These are phyloP conservation scores for Oryzias sinensis DNA, from an alignment of 2,797 vertebrate genomes.

Conservation along the genomic window DNA sequence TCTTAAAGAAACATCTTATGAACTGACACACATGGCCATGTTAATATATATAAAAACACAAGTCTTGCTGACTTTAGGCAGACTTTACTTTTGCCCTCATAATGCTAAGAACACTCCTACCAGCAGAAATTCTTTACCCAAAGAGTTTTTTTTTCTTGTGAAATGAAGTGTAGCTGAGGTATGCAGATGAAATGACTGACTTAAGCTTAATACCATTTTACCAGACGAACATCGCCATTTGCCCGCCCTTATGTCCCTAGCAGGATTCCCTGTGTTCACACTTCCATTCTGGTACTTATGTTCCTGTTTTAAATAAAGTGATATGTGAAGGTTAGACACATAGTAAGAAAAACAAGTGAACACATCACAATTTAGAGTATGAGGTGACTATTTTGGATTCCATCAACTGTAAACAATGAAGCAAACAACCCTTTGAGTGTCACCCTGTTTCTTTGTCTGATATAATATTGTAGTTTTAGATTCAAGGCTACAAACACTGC, in stretches of 20 bases:
- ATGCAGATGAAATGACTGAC: conserved; percentile 43
- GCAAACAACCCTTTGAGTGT: too few relatives aligned
- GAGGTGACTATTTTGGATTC: conserved; percentile 32
- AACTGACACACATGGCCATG: conserved; percentile 51
- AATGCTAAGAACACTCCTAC: conserved; percentile 37
- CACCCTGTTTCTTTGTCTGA: not conserved
- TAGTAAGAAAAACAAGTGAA: conserved; percentile 37
- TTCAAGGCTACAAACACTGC: too few relatives aligned
- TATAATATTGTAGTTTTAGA: not conserved
- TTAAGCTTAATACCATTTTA: conserved; percentile 47
- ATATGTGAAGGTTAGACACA: conserved; percentile 38
- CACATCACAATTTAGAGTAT: conserved; percentile 34
- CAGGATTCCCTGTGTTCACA: conserved; percentile 38
- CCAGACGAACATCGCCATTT: conserved; percentile 45
- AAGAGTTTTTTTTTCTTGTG: conserved; percentile 9
- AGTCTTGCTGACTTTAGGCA: conserved; percentile 33
- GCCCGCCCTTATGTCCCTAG: conserved; percentile 31
- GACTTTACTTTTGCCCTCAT: conserved; percentile 45
- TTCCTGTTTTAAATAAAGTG: conserved; percentile 15
- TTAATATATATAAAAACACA: conserved; percentile 38
- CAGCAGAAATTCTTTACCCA: conserved; percentile 11
- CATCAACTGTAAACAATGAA: too few relatives aligned
- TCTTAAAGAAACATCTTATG: conserved; percentile 27
- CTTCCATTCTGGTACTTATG: conserved; percentile 25
- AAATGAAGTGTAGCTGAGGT: conserved; percentile 18